These are phyloP conservation scores for Orthosia incerta DNA, from an alignment of 2,888 invertebrate species.

Conservation along the genomic window DNA sequence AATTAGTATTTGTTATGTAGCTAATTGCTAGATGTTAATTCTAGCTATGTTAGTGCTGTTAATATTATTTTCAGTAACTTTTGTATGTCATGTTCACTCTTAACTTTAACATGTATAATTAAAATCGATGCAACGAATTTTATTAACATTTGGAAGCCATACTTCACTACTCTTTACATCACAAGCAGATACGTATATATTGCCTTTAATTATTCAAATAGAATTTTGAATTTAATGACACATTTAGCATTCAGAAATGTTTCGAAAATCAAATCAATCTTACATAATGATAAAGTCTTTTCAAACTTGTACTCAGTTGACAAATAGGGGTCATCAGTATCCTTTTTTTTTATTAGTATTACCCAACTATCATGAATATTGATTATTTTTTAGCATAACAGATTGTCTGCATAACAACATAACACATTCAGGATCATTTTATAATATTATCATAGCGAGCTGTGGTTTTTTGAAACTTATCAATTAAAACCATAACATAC, in stretches of 20 bases:
- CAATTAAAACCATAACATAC: neutral
- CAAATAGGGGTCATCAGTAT: neutral
- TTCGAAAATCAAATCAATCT: neutral
- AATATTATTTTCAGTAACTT: constrained; percentile 6
- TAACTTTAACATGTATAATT: neutral
- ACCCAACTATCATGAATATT: constrained; percentile 10
- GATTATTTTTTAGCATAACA: neutral
- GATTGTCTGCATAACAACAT: neutral
- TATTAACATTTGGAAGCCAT: constrained; percentile 8
- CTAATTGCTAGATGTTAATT: constrained; percentile 4
- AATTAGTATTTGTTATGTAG: constrained; percentile 13
- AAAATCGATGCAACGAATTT: constrained; percentile 3
- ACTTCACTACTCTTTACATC: neutral
- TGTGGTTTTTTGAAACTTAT: neutral
- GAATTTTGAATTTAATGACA: neutral
- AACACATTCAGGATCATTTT: neutral
- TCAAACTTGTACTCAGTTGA: neutral
- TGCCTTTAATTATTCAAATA: constrained; percentile 5
- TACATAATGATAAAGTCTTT: neutral
- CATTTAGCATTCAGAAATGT: neutral
- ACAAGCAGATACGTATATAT: neutral
- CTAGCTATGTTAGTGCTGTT: constrained; percentile 23
- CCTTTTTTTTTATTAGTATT: constrained; percentile 7
- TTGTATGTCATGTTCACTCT: constrained; percentile 7
- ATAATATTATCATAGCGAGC: neutral